Conservation (phyloP, 2,113 vertebrate genomes). For the Panthera tigris region DNA sequence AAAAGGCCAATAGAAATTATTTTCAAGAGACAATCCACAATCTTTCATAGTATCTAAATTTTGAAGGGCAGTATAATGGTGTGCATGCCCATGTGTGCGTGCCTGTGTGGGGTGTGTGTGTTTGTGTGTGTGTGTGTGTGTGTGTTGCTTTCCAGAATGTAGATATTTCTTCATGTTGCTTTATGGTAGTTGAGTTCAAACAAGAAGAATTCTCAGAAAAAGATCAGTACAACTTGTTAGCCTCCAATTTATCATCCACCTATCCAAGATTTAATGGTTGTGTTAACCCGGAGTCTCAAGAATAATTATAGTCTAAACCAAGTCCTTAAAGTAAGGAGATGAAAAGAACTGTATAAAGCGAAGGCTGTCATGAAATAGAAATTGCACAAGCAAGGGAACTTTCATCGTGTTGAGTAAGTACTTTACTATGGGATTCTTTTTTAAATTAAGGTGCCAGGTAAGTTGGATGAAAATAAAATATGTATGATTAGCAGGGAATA, state of each 20-base stretch:
- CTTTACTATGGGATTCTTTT: constrained; percentile 70
- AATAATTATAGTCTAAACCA: constrained; percentile 78
- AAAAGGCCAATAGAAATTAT: constrained; percentile 16
- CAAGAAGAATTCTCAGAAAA: constrained; percentile 78
- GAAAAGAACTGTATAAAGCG: constrained; percentile 71
- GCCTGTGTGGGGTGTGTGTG: constrained; percentile 3
- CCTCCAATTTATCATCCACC: constrained; percentile 72
- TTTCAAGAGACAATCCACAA: background rate
- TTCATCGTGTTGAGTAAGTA: constrained; percentile 69
- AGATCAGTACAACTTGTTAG: constrained; percentile 72
- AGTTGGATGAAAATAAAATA: constrained; percentile 80
- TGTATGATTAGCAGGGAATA: constrained; percentile 77
- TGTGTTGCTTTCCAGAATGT: constrained; percentile 46
- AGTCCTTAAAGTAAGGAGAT: constrained; percentile 71
- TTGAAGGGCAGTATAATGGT: constrained; percentile 45
- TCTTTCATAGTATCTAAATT: constrained; percentile 44
- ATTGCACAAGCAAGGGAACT: constrained; percentile 75
- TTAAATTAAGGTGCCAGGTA: constrained; percentile 78
- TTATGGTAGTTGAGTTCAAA: constrained; percentile 75
- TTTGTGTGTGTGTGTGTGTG: background rate
- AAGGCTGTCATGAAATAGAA: constrained; percentile 56
- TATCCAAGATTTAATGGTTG: constrained; percentile 77
- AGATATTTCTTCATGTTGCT: constrained; percentile 68
- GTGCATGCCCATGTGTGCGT: background rate
- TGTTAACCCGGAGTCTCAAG: constrained; percentile 73